A percentile compares a stretch with the other conserved stretches of the same genome.
Conservation (phyloP, 2,888 invertebrate species). For the Bimastos eiseni region DNA sequence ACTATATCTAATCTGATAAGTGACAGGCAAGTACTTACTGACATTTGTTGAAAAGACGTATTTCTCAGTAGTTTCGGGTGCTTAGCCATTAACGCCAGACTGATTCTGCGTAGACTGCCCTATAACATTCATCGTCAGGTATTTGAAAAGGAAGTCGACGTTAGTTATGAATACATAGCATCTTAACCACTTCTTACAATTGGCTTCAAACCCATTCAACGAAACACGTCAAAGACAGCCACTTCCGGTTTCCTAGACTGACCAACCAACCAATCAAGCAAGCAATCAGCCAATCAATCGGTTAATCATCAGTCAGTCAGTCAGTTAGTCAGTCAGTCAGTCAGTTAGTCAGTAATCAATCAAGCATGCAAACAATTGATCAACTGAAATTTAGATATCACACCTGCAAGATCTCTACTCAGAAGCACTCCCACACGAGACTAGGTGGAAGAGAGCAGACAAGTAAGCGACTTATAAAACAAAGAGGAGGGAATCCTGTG, state of each 20-base stretch:
- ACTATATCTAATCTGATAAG: background rate
- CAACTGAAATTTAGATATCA: too few species aligned
- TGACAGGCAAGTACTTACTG: background rate
- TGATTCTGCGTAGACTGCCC: conserved; percentile 26
- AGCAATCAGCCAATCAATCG: too few species aligned
- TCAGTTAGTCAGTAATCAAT: too few species aligned
- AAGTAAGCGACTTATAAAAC: too few species aligned
- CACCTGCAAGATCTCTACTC: too few species aligned
- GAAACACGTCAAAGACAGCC: background rate
- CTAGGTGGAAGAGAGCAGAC: too few species aligned
- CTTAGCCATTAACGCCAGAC: conserved; percentile 22
- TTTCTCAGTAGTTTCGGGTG: background rate
- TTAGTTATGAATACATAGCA: background rate
- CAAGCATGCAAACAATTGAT: too few species aligned
- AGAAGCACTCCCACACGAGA: too few species aligned
- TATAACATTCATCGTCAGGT: background rate
- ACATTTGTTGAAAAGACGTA: background rate
- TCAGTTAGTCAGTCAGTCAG: too few species aligned
- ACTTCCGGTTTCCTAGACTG: background rate
- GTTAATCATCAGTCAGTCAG: too few species aligned
- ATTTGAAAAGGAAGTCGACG: background rate
- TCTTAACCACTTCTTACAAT: background rate
- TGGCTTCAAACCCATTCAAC: background rate
- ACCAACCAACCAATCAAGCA: too few species aligned
- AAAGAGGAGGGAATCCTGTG: too few species aligned